Evolutionary conservation across 2,113 vertebrate genomes (phyloP), one percentile per base, ranked within the genome.

Genomic region (Nerophis lumbriciformis): DNA sequence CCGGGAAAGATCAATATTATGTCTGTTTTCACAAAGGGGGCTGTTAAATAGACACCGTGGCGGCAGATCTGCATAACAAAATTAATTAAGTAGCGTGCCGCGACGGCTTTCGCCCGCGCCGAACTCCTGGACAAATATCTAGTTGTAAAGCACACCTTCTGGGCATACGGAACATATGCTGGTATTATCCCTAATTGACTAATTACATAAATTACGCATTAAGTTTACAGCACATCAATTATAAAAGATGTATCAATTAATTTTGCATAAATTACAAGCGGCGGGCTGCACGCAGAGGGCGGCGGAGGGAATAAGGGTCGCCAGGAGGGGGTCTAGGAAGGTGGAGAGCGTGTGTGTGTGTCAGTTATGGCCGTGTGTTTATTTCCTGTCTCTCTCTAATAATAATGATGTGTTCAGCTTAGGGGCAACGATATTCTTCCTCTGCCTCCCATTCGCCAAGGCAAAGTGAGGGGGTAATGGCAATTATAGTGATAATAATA

Each of bases 171-270:
- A 99, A 93, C 97, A 99, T 99, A 99, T 98, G 96, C 94, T 94
- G 92, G 94, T 98, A 98, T 99, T 99, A 98, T 94, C 95, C 95
- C 98, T 99, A 99, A 99, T 99, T 98, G 97, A 98, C 97, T 98
- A 99, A 99, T 99, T 99, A 99, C 97, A 99, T 99, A 99, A 99
- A 99, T 99, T 99, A 99, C 95, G 98, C 97, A 98, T 99, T 99
- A 99, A 98, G 97, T 98, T 97, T 99, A 98, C 95, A 98, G 94
- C 97, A 98, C 97, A 99, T 99, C 97, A 99, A 99, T 99, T 98
- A 98, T 98, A 98, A 97, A 95, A 98, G 94, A 99, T 98, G 97
- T 98, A 98, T 99, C 97, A 98, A 99, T 99, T 99, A 99, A 98
- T 99, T 99, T 98, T 94, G 97, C 96, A 99, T 99, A 99, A 97